These are phyloP conservation scores for Neoaliturus tenellus DNA, from an alignment of 2,888 invertebrate species.

Conservation along the genomic window DNA sequence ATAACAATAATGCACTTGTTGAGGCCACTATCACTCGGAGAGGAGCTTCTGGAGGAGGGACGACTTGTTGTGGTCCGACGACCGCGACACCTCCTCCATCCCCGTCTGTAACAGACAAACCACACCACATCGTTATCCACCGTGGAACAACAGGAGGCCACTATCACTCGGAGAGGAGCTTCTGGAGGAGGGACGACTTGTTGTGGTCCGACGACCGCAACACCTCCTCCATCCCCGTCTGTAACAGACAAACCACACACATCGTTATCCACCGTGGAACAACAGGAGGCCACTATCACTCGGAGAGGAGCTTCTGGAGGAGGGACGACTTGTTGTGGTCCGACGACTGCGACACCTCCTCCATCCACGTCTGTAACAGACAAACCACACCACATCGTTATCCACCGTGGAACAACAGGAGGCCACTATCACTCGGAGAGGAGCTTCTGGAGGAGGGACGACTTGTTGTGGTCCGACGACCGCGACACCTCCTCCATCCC, in stretches of 20 bases:
- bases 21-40: constrained; percentile 78
- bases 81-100: constrained; percentile 82
- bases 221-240: constrained; percentile 79
- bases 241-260: background rate
- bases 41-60: constrained; percentile 91
- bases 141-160: no score
- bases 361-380: constrained; percentile 73
- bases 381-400: background rate
- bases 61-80: constrained; percentile 84
- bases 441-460: constrained; percentile 90
- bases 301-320: constrained; percentile 90
- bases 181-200: constrained; percentile 86
- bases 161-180: constrained; percentile 85
- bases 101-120: background rate
- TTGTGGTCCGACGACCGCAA: constrained; percentile 84
- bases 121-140: no score
- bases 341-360: constrained; percentile 81
- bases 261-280: no score
- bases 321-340: constrained; percentile 86
- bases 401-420: no score
- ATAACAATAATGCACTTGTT: constrained; percentile 63
- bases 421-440: constrained; percentile 80
- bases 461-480: constrained; percentile 84
- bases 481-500: constrained; percentile 80
- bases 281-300: constrained; percentile 73